phyloP scores from a whole-genome alignment of 2,113 vertebrate species.

The Diadophis punctatus region DNA sequence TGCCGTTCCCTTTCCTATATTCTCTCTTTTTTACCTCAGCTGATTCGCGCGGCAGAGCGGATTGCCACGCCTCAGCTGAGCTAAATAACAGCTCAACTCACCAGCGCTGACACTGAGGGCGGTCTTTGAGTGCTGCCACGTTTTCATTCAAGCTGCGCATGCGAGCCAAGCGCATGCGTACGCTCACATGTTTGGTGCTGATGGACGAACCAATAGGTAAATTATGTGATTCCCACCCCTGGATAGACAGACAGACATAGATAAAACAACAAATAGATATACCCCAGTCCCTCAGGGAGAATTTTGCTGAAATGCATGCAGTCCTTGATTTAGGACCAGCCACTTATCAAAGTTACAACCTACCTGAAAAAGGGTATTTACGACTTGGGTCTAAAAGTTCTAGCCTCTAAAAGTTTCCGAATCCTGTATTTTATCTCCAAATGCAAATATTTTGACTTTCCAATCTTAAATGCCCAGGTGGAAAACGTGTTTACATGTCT shows the following conservation, averaged over 20 bases:
- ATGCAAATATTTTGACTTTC: slow-evolving; percentile 45
- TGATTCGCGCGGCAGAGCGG: too few relatives aligned
- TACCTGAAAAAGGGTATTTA: not conserved
- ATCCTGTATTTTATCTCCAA: slow-evolving; percentile 19
- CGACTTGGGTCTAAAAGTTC: slow-evolving; percentile 31
- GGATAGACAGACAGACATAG: not conserved
- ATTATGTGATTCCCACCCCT: too few relatives aligned
- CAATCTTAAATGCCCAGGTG: slow-evolving; percentile 54
- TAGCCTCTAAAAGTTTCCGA: slow-evolving; percentile 24
- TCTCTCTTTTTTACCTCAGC: too few relatives aligned
- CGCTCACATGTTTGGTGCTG: too few relatives aligned
- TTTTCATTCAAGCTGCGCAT: too few relatives aligned
- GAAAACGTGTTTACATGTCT: slow-evolving; percentile 44
- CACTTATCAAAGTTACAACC: not conserved
- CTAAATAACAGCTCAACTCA: too few relatives aligned
- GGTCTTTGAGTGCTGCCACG: too few relatives aligned
- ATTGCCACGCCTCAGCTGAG: too few relatives aligned
- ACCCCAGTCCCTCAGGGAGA: not conserved
- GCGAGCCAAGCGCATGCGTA: too few relatives aligned
- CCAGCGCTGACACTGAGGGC: too few relatives aligned
- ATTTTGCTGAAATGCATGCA: not conserved
- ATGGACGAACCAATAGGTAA: too few relatives aligned
- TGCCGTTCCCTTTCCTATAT: too few relatives aligned
- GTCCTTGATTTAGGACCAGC: not conserved
- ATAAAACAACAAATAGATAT: not conserved